Evolutionary conservation across 2,113 vertebrate genomes (phyloP).

Genomic region (Syngnathus floridae): DNA sequence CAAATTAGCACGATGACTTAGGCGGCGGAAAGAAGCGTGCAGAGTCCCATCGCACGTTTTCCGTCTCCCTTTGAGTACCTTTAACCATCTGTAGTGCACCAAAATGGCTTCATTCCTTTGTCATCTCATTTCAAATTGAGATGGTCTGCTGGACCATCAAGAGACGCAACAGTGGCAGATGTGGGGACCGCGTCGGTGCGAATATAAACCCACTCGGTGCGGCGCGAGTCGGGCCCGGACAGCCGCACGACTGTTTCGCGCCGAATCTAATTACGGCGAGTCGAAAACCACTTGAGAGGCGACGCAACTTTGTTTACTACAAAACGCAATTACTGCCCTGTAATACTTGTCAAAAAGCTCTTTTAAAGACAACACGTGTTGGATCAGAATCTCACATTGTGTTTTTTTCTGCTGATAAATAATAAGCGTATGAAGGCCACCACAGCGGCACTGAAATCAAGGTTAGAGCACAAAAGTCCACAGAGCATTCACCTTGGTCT

Average conservation of each 20-base stretch:
- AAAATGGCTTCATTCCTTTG: constrained; percentile 63
- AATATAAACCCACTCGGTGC: constrained; percentile 59
- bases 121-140: constrained; percentile 65
- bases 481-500: constrained; percentile 33
- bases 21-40: constrained; percentile 41
- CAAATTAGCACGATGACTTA: constrained; percentile 63
- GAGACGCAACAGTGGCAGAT: constrained; percentile 62
- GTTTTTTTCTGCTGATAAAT: constrained; percentile 22
- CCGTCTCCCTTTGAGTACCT: constrained; percentile 60
- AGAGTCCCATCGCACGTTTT: constrained; percentile 57
- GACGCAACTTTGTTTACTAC: constrained; percentile 60
- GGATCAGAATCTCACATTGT: constrained; percentile 44
- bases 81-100: constrained; percentile 64
- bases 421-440: constrained; percentile 38
- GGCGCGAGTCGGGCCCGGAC: constrained; percentile 54
- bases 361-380: constrained; percentile 40
- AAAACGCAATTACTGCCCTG: constrained; percentile 35
- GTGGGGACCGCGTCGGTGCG: constrained; percentile 57
- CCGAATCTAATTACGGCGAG: constrained; percentile 67
- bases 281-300: constrained; percentile 53
- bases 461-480: constrained; percentile 48
- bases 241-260: constrained; percentile 58
- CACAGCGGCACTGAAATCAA: constrained; percentile 32
- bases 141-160: constrained; percentile 57
- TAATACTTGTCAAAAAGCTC: constrained; percentile 30